Conservation (phyloP, 2,113 vertebrate genomes). For the Mellivora capensis region DNA sequence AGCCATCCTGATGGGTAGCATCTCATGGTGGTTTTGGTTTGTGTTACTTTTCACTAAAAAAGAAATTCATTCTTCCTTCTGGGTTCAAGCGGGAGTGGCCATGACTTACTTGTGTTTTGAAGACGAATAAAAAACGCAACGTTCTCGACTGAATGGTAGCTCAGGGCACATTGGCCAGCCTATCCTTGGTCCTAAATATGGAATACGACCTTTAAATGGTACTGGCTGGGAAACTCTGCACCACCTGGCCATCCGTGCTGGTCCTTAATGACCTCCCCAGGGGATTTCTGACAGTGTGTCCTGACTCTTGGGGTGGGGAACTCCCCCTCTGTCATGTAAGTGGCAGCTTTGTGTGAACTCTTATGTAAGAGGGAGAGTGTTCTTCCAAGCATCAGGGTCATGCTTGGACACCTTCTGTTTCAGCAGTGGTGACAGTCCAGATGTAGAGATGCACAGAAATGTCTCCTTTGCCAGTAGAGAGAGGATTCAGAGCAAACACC, state of each 20-base stretch:
- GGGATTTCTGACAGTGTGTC: constrained; percentile 23
- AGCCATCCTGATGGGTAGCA: neutral
- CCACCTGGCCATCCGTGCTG: neutral
- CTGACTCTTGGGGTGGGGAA: neutral
- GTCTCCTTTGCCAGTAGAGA: neutral
- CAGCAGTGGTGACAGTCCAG: constrained; percentile 41
- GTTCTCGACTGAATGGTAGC: neutral
- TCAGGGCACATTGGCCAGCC: neutral
- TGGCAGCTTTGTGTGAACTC: constrained; percentile 15
- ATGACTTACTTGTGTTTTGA: neutral
- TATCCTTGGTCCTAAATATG: neutral
- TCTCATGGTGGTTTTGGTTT: neutral
- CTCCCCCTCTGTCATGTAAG: neutral
- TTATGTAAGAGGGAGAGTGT: constrained; percentile 54
- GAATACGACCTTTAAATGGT: constrained; percentile 17
- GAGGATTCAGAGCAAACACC: neutral
- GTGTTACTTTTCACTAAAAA: neutral
- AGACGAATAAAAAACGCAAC: neutral
- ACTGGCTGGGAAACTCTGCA: neutral
- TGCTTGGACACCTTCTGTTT: constrained; percentile 37
- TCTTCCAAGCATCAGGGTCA: constrained; percentile 33
- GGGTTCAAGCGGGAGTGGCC: neutral
- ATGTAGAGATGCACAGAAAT: neutral
- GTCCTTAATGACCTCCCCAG: neutral
- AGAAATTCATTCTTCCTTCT: neutral